Conservation (phyloP, 2,888 invertebrate genomes). For the Steinernema hermaphroditum region DNA sequence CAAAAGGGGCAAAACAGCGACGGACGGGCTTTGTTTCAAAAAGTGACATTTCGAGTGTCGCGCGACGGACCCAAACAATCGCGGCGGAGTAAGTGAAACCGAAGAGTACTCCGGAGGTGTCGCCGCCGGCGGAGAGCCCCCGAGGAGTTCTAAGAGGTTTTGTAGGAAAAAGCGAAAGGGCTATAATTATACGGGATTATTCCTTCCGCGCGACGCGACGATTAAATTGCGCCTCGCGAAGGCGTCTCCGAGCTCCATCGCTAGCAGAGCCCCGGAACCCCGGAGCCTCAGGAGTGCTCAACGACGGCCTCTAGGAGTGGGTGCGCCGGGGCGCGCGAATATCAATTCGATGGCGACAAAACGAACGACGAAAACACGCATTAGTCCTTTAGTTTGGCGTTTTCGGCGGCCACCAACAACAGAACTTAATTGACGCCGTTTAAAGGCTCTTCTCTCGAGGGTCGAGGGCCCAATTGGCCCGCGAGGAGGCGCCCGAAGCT, state of each 20-base stretch:
- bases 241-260: background rate
- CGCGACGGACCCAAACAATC: conserved; percentile 1
- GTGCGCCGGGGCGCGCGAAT: background rate
- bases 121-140: background rate
- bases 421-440: conserved; percentile 13
- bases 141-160: background rate
- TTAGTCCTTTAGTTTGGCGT: background rate
- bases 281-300: too few species aligned
- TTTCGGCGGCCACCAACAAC: background rate
- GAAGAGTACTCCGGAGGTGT: background rate
- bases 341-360: conserved; percentile 7
- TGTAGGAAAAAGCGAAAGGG: conserved; percentile 25
- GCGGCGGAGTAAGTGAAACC: background rate
- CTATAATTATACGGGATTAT: conserved; percentile 21
- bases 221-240: conserved; percentile 18
- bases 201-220: conserved; percentile 20
- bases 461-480: background rate
- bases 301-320: too few species aligned
- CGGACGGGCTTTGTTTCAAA: conserved; percentile 9
- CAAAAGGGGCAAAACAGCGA: conserved; percentile 4
- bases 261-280: background rate
- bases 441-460: background rate
- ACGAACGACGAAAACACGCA: conserved; percentile 12
- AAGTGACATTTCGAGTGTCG: conserved; percentile 3
- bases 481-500: background rate